Base-by-base conservation (phyloP, 2,113 vertebrate species). In the Hemichromis elongatus region DNA sequence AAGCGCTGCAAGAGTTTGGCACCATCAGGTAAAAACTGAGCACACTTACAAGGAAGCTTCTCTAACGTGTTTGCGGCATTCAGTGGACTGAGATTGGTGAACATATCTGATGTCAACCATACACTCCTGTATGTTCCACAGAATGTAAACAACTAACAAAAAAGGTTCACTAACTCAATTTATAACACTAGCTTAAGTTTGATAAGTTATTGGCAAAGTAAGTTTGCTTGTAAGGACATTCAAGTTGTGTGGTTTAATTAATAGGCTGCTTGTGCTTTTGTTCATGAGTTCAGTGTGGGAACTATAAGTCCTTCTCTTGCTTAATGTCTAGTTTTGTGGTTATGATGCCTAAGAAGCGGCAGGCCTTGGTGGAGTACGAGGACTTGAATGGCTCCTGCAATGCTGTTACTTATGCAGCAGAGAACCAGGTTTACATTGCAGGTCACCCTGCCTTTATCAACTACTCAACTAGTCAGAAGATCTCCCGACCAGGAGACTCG, bases 381-480 rank as follows among this genome's bases (percentile, higher is more conserved):
- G 98, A 99, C 77, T 95, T 98, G 82, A 96, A 97, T 3, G 97
- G 98, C 5, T 98, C 98, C 54, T 97, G 97, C 88, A 98, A 97
- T 1, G 98, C 98, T 0, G 98, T 99, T 4, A 99, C 97, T 28
- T 99, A 98, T 14, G 98, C 98, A 0, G 96, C 97, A 0, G 98
- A 98, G 92, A 99, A 98, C 95, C 98, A 99, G 81, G 98, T 99
- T 87, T 99, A 98, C 90, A 98, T 99, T 0, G 97, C 97, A 0
- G 98, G 98, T 1, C 97, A 99, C 45, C 97, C 98, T 0, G 97
- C 97, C 33, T 99, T 98, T 70, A 97, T 99, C 88, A 99, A 99
- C 86, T 99, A 99, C 85, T 99, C 98, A 77, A 99, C 98, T 37
- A 98, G 98, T 93, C 98, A 99, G 94, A 99, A 99, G 91, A 99